Conservation (phyloP, 2,888 invertebrate genomes). For the Onchidella celtica region DNA sequence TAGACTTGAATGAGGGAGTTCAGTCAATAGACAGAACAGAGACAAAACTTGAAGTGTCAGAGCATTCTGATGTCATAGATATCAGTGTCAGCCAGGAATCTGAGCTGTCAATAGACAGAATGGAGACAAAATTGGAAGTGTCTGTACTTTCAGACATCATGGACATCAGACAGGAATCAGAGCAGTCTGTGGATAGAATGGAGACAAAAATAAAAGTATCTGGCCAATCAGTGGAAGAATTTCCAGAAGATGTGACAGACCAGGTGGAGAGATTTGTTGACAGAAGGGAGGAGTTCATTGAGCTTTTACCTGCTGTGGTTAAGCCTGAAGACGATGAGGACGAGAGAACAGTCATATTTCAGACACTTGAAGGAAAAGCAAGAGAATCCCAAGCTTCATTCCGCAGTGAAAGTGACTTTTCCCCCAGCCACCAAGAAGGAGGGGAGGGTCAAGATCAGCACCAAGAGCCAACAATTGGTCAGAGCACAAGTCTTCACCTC, state of each 20-base stretch:
- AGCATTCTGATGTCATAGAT: neutral
- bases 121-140: conserved; percentile 22
- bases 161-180: neutral
- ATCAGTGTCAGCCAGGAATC: neutral
- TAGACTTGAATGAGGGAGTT: neutral
- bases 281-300: conserved; percentile 56
- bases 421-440: neutral
- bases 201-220: too few species aligned
- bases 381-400: neutral
- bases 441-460: conserved; percentile 17
- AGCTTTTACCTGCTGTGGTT: conserved; percentile 43
- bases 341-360: neutral
- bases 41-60: conserved; percentile 16
- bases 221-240: conserved; percentile 1
- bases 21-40: conserved; percentile 28
- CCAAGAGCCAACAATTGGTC: conserved; percentile 41
- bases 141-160: neutral
- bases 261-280: conserved; percentile 51
- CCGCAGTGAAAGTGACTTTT: conserved; percentile 3
- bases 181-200: neutral
- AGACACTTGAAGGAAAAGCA: neutral
- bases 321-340: conserved; percentile 25
- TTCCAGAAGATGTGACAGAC: neutral
- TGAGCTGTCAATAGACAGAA: neutral
- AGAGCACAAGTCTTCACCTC: conserved; percentile 50